A percentile compares a stretch with the other conserved stretches of the same genome.
Conservation (phyloP, 2,113 vertebrate genomes). For the Talpa occidentalis region DNA sequence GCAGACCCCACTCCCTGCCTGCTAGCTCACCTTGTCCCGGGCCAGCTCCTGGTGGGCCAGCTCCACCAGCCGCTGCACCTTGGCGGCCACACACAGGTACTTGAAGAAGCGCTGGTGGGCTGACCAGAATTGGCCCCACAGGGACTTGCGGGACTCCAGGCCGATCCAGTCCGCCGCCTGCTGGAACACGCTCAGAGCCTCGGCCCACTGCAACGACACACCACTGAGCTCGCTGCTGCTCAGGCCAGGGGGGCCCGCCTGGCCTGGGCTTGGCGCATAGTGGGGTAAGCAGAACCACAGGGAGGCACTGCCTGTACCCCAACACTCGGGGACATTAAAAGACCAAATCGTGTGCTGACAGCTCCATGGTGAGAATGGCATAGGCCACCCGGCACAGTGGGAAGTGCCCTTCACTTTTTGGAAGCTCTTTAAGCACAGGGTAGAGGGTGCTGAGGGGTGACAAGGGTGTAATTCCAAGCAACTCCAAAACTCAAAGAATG, state of each 20-base stretch:
- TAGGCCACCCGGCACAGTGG: too few species aligned
- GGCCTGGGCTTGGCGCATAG: neutral
- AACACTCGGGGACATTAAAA: neutral
- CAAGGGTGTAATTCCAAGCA: rapidly evolving
- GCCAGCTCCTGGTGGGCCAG: slow-evolving; percentile 93
- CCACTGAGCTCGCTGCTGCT: neutral
- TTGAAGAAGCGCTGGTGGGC: slow-evolving; percentile 99
- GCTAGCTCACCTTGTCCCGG: slow-evolving; percentile 91
- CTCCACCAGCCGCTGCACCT: slow-evolving; percentile 94
- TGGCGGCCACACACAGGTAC: slow-evolving; percentile 98
- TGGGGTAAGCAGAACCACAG: neutral
- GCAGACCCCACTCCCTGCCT: rapidly evolving
- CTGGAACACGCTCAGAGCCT: slow-evolving; percentile 94
- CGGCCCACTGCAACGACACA: slow-evolving; percentile 91
- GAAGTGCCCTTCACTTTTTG: neutral
- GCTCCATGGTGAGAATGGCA: rapidly evolving
- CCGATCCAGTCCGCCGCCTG: slow-evolving; percentile 93
- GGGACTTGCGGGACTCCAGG: slow-evolving; percentile 95
- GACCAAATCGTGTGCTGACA: rapidly evolving
- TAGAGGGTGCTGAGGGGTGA: neutral
- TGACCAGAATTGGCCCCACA: slow-evolving; percentile 99
- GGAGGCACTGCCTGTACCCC: rapidly evolving
- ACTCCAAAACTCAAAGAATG: neutral
- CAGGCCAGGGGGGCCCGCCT: neutral
- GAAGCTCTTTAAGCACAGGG: neutral